phyloP scores from a whole-genome alignment of 2,113 vertebrate species.

The Sminthopsis crassicaudata region DNA sequence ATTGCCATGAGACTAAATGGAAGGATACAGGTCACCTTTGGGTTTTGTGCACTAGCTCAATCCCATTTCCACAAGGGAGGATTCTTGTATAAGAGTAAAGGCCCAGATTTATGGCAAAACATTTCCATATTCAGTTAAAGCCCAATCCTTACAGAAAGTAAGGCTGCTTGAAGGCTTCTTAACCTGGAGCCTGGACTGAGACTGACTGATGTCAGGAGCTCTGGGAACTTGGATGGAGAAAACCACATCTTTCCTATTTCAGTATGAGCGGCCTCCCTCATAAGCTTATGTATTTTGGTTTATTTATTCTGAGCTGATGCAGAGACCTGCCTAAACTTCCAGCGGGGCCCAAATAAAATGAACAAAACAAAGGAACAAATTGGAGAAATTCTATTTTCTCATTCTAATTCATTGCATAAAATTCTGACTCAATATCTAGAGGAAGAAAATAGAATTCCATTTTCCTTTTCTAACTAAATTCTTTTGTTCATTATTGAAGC shows the following conservation, averaged over 20 bases:
- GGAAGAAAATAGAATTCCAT: not conserved
- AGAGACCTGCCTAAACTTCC: not conserved
- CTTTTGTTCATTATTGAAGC: not conserved
- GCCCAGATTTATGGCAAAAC: not conserved
- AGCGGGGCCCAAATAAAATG: not conserved
- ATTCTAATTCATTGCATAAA: constrained; percentile 41
- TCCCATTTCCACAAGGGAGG: not conserved
- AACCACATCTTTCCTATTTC: not conserved
- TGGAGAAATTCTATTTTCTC: constrained; percentile 4
- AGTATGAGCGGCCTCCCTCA: not conserved
- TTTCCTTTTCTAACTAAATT: not conserved
- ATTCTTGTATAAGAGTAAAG: not conserved
- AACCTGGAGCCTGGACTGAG: not conserved
- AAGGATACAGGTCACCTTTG: not conserved
- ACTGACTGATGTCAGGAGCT: not conserved
- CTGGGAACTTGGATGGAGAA: not conserved
- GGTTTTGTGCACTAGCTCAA: not conserved
- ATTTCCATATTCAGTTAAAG: constrained; percentile 14
- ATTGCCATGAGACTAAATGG: not conserved
- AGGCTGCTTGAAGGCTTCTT: not conserved
- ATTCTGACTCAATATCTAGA: not conserved
- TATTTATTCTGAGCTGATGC: not conserved
- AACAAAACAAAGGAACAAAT: not conserved
- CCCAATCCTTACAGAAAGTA: constrained; percentile 11
- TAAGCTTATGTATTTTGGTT: not conserved